Base-by-base conservation (phyloP, 2,797 vertebrate genomes). In the Xyrichtys novacula region DNA sequence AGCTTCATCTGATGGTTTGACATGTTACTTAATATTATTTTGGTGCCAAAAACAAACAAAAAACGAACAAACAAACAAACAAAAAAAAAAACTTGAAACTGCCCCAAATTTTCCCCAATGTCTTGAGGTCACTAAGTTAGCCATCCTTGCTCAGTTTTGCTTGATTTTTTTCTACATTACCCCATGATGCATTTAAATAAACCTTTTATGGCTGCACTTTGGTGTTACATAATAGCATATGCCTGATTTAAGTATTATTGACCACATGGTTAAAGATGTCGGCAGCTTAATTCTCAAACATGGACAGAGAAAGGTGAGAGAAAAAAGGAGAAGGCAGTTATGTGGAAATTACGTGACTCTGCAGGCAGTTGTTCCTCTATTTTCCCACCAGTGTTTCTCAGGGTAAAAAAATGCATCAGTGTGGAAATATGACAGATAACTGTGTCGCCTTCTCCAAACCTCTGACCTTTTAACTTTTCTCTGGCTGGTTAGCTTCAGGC, bases 361-460 rank as follows among this genome's bases (percentile, higher is more conserved):
- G 44, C 0, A 4, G 83, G 80, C 20, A 66, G 46, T 57, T 56
- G 40, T 52, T 76, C 52, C 23, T 69, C 50, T 28, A 22, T 74
- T 78, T 80, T 85, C 71, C 71, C 77, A 85, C 56, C 44, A 74
- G 78, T 65, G 28, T 31, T 50, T 52, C 71, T 48, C 83, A 49
- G 59, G 74, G 59, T 74, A 75, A 55, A 80, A 78, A 46, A 57
- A 80, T 75, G 63, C 61, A 60, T 62, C 65, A 69, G 70, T 64
- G 61, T 42, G 52, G 68, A 84, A 83, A 70, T 78, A 68, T 81
- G 77, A 78, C 75, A 73, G 64, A 82, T 81, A 86, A 87, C 85
- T 79, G 71, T 66, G 56, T 75, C 14, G 15, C 75, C 73, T 78
- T 81, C 67, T 76, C 80, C 75, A 74, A 52, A 70, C 74, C 43